Evolutionary conservation across 2,888 invertebrate genomes (phyloP).

Genomic region (Mythimna ferrago): DNA sequence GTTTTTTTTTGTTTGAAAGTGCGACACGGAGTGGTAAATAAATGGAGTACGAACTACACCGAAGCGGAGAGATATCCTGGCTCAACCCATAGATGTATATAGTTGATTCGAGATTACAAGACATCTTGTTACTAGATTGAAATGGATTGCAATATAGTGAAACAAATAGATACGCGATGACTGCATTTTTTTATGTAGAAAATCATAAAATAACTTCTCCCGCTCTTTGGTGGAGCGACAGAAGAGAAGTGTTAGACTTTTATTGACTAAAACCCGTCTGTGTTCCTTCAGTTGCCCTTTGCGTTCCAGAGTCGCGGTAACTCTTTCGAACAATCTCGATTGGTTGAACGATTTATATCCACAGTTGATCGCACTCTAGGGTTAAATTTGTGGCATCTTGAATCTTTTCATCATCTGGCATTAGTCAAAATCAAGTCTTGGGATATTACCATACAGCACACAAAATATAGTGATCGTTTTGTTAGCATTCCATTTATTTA

Average conservation of each 20-base stretch:
- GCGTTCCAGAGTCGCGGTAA: too few species aligned
- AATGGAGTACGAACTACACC: slow-evolving; percentile 22
- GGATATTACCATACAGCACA: background rate
- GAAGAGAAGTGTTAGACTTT: too few species aligned
- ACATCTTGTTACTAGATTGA: too few species aligned
- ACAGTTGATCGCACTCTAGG: background rate
- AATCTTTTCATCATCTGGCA: background rate
- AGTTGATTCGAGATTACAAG: background rate
- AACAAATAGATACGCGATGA: too few species aligned
- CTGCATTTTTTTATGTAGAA: too few species aligned
- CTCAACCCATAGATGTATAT: background rate
- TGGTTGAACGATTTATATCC: background rate
- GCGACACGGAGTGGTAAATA: slow-evolving; percentile 29
- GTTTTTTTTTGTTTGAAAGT: slow-evolving; percentile 50
- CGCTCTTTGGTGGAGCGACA: too few species aligned
- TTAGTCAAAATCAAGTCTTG: background rate
- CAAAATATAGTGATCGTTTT: background rate
- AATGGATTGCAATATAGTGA: too few species aligned
- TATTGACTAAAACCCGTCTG: too few species aligned
- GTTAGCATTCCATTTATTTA: slow-evolving; percentile 36
- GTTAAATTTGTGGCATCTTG: background rate
- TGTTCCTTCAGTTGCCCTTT: too few species aligned
- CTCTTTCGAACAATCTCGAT: background rate
- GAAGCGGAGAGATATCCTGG: background rate
- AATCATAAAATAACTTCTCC: too few species aligned